Evolutionary conservation across 2,888 invertebrate species (phyloP), one percentile per base, ranked within the genome.

Genomic region (Balanococcus diminutus): DNA sequence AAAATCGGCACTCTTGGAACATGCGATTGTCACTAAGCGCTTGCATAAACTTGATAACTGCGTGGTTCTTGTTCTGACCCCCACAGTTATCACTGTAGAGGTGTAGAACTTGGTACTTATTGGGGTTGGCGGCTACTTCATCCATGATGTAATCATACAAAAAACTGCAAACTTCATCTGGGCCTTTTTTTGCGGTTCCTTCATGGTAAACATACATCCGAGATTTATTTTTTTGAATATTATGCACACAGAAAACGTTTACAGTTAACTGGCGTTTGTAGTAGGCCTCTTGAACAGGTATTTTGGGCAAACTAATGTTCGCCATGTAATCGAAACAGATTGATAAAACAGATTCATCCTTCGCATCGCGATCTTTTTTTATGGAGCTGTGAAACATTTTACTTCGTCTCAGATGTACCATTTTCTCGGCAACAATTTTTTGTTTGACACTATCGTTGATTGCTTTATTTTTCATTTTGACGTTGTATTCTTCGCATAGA

Each of bases 291-390:
- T 89, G 88, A 28, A 88, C 89, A 42, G 88, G 88, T 19, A 89
- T 84, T 81, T 88, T 88, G 9, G 88, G 89, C 31, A 89, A 82
- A 9, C 88, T 81, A 84, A 88, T 46, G 79, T 88, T 88, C 86
- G 88, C 88, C 87, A 89, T 88, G 81, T 88, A 89, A 86, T 89
- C 89, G 79, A 89, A 89, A 16, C 88, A 88, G 36, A 89, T 86
- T 25, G 88, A 32, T 25, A 87, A 84, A 22, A 87, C 84, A 28
- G 87, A 79, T 51, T 86, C 81, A 42, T 87, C 83, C 28, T 84
- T 88, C 75, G 87, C 88, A 51, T 88, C 86, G 79, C 86, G 85
- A 46, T 87, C 87, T 84, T 88, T 87, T 86, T 88, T 88, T 36
- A 89, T 86, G 25, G 88, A 84, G 36, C 87, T 86, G 88, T 85